Evolutionary conservation across 2,113 vertebrate species (phyloP).

Genomic region (Ptilorrhoa leucosticta): DNA sequence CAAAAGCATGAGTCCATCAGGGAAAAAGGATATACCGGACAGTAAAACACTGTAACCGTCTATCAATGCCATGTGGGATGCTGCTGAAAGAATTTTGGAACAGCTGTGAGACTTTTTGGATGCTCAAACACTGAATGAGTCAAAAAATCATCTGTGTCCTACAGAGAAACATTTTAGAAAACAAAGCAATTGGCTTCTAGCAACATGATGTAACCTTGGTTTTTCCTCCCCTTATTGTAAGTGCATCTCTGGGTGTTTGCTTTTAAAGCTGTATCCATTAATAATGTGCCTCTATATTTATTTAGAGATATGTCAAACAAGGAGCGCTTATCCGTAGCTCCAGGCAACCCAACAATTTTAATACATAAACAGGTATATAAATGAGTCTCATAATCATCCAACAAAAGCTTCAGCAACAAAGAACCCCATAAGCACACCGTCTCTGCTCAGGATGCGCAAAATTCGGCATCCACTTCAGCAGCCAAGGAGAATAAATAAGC

Average conservation of each 20-base stretch:
- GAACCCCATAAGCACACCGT: not conserved
- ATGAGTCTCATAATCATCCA: slow-evolving; percentile 22
- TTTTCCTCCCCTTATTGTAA: slow-evolving; percentile 61
- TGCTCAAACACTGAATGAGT: slow-evolving; percentile 48
- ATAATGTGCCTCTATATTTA: slow-evolving; percentile 45
- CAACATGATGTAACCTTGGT: slow-evolving; percentile 60
- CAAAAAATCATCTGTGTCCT: slow-evolving; percentile 60
- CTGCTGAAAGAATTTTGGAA: slow-evolving; percentile 65
- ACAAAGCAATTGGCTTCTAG: slow-evolving; percentile 59
- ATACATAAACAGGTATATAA: slow-evolving; percentile 46
- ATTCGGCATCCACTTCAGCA: not conserved
- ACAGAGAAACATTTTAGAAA: slow-evolving; percentile 51
- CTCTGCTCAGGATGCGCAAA: slow-evolving; percentile 22
- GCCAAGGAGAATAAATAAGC: slow-evolving; percentile 35
- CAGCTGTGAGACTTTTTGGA: slow-evolving; percentile 39
- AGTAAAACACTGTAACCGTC: slow-evolving; percentile 36
- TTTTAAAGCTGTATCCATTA: slow-evolving; percentile 60
- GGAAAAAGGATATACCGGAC: slow-evolving; percentile 6
- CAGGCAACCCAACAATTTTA: slow-evolving; percentile 53
- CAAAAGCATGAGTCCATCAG: not conserved
- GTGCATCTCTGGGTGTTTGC: slow-evolving; percentile 49
- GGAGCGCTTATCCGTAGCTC: slow-evolving; percentile 26
- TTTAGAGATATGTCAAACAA: slow-evolving; percentile 58
- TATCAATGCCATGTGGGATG: slow-evolving; percentile 56
- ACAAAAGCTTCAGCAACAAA: slow-evolving; percentile 18